A percentile compares a stretch with the other conserved stretches of the same genome.
These are phyloP conservation scores for Wasmannia auropunctata DNA, from an alignment of 1,140 invertebrate genomes.

Conservation along the genomic window DNA sequence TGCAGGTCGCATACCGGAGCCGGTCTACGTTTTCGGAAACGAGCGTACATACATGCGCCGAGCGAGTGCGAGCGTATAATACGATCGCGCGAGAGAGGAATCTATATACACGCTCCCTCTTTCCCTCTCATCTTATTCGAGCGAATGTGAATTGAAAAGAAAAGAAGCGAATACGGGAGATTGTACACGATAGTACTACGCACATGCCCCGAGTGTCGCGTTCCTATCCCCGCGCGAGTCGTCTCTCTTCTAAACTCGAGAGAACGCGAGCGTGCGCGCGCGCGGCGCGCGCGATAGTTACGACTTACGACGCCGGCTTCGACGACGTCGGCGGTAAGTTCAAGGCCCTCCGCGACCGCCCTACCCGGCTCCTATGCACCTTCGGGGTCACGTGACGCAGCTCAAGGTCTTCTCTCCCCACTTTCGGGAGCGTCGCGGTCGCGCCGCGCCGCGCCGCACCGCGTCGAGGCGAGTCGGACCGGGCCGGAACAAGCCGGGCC, in stretches of 20 bases:
- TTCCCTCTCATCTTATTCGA: background rate
- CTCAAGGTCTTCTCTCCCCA: slow-evolving; percentile 85
- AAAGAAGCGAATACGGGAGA: background rate
- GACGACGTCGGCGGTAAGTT: slow-evolving; percentile 79
- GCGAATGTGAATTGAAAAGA: background rate
- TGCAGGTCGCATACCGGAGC: slow-evolving; percentile 52
- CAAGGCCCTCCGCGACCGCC: slow-evolving; percentile 84
- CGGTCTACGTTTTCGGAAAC: slow-evolving; percentile 81
- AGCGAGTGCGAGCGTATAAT: background rate
- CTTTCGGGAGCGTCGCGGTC: slow-evolving; percentile 61
- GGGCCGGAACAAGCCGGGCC: slow-evolving; percentile 36
- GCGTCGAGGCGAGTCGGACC: slow-evolving; percentile 31
- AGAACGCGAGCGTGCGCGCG: slow-evolving; percentile 50
- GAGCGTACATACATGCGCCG: slow-evolving; percentile 65
- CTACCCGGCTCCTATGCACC: slow-evolving; percentile 82
- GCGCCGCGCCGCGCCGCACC: slow-evolving; percentile 14
- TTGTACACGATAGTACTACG: background rate
- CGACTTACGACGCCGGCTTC: slow-evolving; percentile 62
- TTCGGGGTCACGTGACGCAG: slow-evolving; percentile 84
- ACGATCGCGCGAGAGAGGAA: background rate
- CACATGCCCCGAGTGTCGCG: background rate
- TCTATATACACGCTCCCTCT: too few relatives aligned
- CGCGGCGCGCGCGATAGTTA: slow-evolving; percentile 70
- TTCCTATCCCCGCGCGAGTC: slow-evolving; percentile 7
- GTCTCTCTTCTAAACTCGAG: slow-evolving; percentile 21